These are phyloP conservation scores for Epirrhoe alternata DNA, from an alignment of 2,888 invertebrate species.

Conservation along the genomic window DNA sequence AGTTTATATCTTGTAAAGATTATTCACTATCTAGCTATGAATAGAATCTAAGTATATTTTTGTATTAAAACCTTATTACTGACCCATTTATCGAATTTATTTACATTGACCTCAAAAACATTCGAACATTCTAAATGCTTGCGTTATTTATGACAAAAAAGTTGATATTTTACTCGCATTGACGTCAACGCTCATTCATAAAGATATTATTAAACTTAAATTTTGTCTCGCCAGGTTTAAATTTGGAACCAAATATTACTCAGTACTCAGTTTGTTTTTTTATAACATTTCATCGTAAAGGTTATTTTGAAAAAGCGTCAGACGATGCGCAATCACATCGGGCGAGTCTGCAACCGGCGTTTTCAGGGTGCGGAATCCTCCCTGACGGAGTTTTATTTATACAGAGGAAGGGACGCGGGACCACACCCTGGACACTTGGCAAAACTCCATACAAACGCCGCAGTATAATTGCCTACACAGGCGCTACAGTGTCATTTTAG, in stretches of 20 bases:
- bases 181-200: slow-evolving; percentile 80
- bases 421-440: too few species aligned
- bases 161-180: slow-evolving; percentile 50
- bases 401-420: too few species aligned
- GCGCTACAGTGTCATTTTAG: too few species aligned
- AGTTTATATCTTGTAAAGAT: slow-evolving; percentile 34
- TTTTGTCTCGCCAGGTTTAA: slow-evolving; percentile 59
- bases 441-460: too few species aligned
- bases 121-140: slow-evolving; percentile 33
- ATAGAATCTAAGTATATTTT: slow-evolving; percentile 34
- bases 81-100: slow-evolving; percentile 36
- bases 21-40: slow-evolving; percentile 28
- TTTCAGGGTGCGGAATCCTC: slow-evolving; percentile 13
- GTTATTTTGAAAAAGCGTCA: slow-evolving; percentile 51
- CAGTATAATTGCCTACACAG: too few species aligned
- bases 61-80: slow-evolving; percentile 39
- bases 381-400: slow-evolving; percentile 5
- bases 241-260: slow-evolving; percentile 49
- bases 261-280: slow-evolving; percentile 48
- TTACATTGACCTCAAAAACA: slow-evolving; percentile 31
- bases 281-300: slow-evolving; percentile 45
- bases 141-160: slow-evolving; percentile 27
- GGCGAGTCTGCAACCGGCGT: background rate
- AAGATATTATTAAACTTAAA: slow-evolving; percentile 54
- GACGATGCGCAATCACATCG: slow-evolving; percentile 10